Evolutionary conservation across 2,797 vertebrate genomes (phyloP).

Genomic region (Schizothorax lantsangensis): DNA sequence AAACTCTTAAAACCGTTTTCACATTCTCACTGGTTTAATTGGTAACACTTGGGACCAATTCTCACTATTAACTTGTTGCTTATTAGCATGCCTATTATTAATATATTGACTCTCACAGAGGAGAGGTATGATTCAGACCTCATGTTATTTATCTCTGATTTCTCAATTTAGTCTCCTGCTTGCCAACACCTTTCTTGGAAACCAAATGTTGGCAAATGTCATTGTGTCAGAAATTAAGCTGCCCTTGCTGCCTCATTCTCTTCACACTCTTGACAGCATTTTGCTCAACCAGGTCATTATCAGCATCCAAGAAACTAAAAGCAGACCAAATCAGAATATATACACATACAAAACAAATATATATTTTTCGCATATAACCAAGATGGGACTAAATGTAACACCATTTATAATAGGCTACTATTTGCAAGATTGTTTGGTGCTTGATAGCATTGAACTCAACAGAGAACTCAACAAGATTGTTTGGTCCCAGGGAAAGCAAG

Average conservation of each 20-base stretch:
- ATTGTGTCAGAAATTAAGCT: constrained; percentile 24
- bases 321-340: constrained; percentile 1
- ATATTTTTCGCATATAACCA: neutral
- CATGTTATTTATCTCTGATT: constrained; percentile 25
- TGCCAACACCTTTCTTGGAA: constrained; percentile 24
- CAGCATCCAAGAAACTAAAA: constrained; percentile 8
- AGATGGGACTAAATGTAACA: neutral
- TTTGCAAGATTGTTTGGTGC: neutral
- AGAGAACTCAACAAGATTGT: too few species aligned
- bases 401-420: neutral
- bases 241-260: neutral
- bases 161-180: constrained; percentile 16
- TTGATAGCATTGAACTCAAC: neutral
- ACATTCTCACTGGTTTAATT: neutral
- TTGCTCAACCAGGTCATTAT: constrained; percentile 5
- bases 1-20: neutral
- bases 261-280: neutral
- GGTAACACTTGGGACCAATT: too few species aligned
- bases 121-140: neutral
- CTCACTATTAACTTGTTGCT: too few species aligned
- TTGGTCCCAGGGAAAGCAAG: too few species aligned
- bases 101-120: too few species aligned
- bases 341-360: neutral
- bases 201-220: constrained; percentile 21
- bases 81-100: too few species aligned